A percentile compares a stretch with the other conserved stretches of the same genome.
Conservation (phyloP, 1,140 invertebrate genomes). For the Bombus superbus region DNA sequence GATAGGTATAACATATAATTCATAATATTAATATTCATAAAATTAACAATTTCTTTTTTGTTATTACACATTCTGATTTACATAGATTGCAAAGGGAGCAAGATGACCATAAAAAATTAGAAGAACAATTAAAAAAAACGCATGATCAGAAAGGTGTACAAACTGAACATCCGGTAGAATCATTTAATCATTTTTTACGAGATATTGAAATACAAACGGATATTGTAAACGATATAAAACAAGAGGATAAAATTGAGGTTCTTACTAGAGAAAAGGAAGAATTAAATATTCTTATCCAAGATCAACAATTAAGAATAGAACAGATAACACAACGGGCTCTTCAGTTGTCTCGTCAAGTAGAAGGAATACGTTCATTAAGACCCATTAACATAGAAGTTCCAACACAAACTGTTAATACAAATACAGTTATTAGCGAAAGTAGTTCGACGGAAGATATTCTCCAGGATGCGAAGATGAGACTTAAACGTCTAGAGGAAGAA, state of each 20-base stretch:
- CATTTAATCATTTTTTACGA: slow-evolving; percentile 33
- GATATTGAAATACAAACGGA: slow-evolving; percentile 77
- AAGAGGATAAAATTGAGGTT: slow-evolving; percentile 55
- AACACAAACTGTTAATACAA: slow-evolving; percentile 58
- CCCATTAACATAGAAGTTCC: slow-evolving; percentile 52
- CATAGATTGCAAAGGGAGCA: slow-evolving; percentile 76
- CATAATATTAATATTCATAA: slow-evolving; percentile 19
- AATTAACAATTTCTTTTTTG: slow-evolving; percentile 15
- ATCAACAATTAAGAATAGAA: slow-evolving; percentile 78
- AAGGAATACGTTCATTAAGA: slow-evolving; percentile 71
- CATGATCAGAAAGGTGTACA: slow-evolving; percentile 72
- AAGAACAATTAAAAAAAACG: slow-evolving; percentile 75
- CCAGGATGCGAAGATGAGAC: slow-evolving; percentile 78
- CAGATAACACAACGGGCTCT: slow-evolving; percentile 75
- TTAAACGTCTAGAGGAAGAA: slow-evolving; percentile 78
- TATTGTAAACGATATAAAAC: slow-evolving; percentile 51
- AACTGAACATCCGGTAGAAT: slow-evolving; percentile 5
- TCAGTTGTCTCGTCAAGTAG: slow-evolving; percentile 74
- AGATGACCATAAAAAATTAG: slow-evolving; percentile 71
- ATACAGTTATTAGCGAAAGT: slow-evolving; percentile 76
- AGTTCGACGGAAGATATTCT: slow-evolving; percentile 81
- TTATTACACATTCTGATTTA: slow-evolving; percentile 32
- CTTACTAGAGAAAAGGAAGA: slow-evolving; percentile 74
- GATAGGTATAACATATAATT: slow-evolving; percentile 68
- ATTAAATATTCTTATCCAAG: slow-evolving; percentile 72